phyloP scores from a whole-genome alignment of 2,113 vertebrate genomes.

The Rissa tridactyla region DNA sequence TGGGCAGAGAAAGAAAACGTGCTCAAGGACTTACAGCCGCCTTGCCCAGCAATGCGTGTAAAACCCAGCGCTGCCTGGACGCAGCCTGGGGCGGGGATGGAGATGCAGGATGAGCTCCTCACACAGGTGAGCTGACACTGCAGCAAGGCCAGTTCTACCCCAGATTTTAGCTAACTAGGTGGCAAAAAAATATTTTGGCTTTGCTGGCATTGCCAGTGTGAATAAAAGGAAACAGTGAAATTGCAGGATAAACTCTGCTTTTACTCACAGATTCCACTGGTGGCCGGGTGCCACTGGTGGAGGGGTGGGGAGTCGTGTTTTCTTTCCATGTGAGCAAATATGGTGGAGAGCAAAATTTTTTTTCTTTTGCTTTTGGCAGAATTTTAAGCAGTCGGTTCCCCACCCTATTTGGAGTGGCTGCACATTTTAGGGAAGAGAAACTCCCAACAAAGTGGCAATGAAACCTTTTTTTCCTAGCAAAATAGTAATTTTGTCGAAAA shows the following conservation, averaged over 20 bases:
- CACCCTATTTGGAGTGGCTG: neutral
- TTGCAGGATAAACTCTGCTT: neutral
- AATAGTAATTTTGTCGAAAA: neutral
- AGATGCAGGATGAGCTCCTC: neutral
- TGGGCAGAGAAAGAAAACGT: neutral
- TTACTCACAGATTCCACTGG: neutral
- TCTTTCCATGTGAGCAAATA: neutral
- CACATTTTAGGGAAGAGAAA: neutral
- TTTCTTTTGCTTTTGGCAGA: neutral
- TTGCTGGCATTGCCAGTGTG: neutral
- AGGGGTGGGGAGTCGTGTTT: accelerated
- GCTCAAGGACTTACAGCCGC: accelerated
- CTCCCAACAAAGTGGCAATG: neutral
- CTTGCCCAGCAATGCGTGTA: neutral
- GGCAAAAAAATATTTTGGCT: neutral
- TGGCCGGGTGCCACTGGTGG: neutral
- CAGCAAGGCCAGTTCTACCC: neutral
- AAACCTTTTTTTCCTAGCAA: neutral
- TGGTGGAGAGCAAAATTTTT: neutral
- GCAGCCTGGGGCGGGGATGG: neutral
- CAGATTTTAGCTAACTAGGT: neutral
- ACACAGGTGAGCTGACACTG: neutral
- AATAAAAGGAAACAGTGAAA: neutral
- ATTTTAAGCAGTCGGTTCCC: neutral
- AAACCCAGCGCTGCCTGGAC: neutral